Percentiles rank a stretch among this genome's conserved stretches.
Evolutionary conservation across 2,888 invertebrate species (phyloP).

Genomic region (Tribolium freemani): DNA sequence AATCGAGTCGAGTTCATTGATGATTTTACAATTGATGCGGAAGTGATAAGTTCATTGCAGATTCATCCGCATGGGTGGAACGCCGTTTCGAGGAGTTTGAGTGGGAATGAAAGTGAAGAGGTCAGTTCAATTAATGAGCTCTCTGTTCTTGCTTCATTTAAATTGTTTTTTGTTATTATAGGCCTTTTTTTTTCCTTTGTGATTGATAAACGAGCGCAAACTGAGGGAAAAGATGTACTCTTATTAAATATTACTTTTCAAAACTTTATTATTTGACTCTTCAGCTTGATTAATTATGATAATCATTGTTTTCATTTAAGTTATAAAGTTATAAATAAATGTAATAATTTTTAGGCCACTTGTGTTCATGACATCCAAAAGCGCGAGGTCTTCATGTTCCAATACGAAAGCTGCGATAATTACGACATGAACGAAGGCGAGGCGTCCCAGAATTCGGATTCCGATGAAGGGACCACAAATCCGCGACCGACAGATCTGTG

Average conservation of each 20-base stretch:
- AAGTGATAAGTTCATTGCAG: constrained; percentile 90
- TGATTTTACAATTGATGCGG: constrained; percentile 94
- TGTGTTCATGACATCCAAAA: constrained; percentile 93
- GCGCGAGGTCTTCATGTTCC: constrained; percentile 63
- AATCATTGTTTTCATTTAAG: too few species aligned
- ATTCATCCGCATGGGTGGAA: constrained; percentile 94
- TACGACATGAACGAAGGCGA: constrained; percentile 57
- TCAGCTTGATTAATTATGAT: too few species aligned
- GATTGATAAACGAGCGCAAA: too few species aligned
- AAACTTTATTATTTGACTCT: too few species aligned
- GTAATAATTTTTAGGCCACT: constrained; percentile 14
- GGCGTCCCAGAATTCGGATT: constrained; percentile 38
- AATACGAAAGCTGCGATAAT: constrained; percentile 64
- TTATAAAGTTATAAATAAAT: too few species aligned
- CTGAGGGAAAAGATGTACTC: too few species aligned
- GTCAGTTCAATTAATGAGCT: constrained; percentile 69
- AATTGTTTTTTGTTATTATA: too few species aligned
- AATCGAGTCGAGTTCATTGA: constrained; percentile 92
- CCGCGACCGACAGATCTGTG: constrained; percentile 64
- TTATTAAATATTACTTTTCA: too few species aligned
- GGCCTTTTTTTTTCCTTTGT: too few species aligned
- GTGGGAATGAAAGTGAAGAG: constrained; percentile 88
- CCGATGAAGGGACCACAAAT: constrained; percentile 51
- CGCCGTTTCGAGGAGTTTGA: constrained; percentile 89
- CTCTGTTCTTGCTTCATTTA: too few species aligned